phyloP scores from a whole-genome alignment of 2,797 vertebrate genomes.

The Hypotaenidia okinawae region DNA sequence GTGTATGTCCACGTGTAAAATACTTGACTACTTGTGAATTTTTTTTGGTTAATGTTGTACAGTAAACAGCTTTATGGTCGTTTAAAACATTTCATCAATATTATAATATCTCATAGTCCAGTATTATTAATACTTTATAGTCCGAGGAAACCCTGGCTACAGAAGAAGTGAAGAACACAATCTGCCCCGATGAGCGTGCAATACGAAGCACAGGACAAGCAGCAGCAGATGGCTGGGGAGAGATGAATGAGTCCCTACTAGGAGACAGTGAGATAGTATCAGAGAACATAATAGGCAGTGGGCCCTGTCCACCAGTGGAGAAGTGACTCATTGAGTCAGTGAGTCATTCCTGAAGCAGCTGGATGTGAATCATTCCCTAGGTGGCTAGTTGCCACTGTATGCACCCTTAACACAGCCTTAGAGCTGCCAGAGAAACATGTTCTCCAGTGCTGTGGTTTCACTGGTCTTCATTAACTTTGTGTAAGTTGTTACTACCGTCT shows the following conservation, averaged over 20 bases:
- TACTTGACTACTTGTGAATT: not conserved
- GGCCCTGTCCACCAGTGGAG: conserved; percentile 1
- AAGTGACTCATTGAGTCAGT: conserved; percentile 39
- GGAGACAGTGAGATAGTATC: conserved; percentile 40
- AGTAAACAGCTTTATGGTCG: not conserved
- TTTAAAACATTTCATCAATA: not conserved
- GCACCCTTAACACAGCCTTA: not conserved
- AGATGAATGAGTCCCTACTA: conserved; percentile 24
- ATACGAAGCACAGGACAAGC: not conserved
- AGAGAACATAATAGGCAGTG: not conserved
- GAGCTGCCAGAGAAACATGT: not conserved
- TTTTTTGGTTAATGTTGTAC: not conserved
- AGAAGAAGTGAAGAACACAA: not conserved
- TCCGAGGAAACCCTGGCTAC: not conserved
- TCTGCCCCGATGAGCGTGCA: not conserved
- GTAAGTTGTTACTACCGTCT: not conserved
- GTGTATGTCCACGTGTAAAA: fast-evolving
- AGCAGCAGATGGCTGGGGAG: conserved; percentile 30
- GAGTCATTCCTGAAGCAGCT: conserved; percentile 61
- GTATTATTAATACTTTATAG: not conserved
- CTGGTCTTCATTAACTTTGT: not conserved
- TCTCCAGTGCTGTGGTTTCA: not conserved
- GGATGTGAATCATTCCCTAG: conserved; percentile 47
- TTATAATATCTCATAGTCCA: no score
- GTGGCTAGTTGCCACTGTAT: not conserved